Conservation (phyloP, 2,797 vertebrate species). For the Falco peregrinus region DNA sequence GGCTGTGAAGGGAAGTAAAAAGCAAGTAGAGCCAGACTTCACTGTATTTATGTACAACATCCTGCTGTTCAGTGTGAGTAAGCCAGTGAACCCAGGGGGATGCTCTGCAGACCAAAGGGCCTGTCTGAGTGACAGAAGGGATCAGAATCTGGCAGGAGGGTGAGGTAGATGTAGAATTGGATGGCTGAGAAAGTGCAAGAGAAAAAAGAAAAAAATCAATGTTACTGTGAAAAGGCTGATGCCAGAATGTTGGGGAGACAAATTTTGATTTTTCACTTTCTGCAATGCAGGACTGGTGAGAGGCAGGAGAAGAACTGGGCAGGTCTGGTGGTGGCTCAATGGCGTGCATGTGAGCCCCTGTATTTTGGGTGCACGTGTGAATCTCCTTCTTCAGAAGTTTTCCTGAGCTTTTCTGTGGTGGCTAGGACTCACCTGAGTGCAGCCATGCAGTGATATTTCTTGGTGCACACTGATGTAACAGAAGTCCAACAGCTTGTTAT, state of each 20-base stretch:
- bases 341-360: neutral
- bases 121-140: neutral
- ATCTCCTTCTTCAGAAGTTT: neutral
- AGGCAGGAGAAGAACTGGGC: neutral
- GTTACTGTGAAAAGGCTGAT: neutral
- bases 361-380: neutral
- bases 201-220: neutral
- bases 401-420: neutral
- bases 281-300: neutral
- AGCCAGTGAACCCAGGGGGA: neutral
- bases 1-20: neutral
- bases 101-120: neutral
- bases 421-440: neutral
- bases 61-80: neutral
- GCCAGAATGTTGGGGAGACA: neutral
- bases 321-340: neutral
- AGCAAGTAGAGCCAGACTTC: neutral
- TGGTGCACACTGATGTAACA: accelerated
- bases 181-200: neutral
- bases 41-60: neutral
- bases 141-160: neutral
- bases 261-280: neutral
- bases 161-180: neutral
- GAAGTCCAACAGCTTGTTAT: neutral
- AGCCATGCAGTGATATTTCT: neutral